Conservation (phyloP, 2,888 invertebrate species). For the Amphimallon solstitiale region DNA sequence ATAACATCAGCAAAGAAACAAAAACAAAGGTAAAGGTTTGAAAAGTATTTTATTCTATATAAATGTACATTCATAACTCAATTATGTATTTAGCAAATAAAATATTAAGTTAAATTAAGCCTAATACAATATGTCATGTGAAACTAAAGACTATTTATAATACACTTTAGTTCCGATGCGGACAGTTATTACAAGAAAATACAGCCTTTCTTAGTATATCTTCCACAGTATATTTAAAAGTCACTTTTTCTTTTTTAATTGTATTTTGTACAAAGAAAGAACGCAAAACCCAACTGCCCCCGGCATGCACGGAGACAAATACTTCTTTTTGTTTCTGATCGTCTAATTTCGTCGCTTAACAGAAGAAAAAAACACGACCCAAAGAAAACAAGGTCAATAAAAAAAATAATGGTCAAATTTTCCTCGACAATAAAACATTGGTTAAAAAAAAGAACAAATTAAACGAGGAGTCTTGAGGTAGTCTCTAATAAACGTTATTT, state of each 20-base stretch:
- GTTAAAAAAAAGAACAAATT: not conserved
- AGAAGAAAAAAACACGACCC: too few species aligned
- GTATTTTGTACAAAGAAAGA: too few species aligned
- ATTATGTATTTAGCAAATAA: constrained; percentile 43
- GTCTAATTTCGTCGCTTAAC: too few species aligned
- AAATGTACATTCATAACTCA: constrained; percentile 42
- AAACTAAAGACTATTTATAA: constrained; percentile 38
- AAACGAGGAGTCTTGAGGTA: not conserved
- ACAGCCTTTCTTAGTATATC: constrained; percentile 18
- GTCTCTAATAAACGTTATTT: constrained; percentile 15
- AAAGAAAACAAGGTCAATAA: not conserved
- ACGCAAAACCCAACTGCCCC: too few species aligned
- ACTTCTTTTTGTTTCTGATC: too few species aligned
- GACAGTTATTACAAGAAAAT: constrained; percentile 25
- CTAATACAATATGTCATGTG: constrained; percentile 40
- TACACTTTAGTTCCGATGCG: constrained; percentile 35
- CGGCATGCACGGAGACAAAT: too few species aligned
- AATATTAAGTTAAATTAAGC: constrained; percentile 41
- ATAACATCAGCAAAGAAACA: too few species aligned
- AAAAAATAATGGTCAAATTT: not conserved
- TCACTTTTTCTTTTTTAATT: constrained; percentile 8
- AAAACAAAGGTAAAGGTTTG: constrained; percentile 13
- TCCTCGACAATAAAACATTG: not conserved
- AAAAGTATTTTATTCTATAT: constrained; percentile 41
- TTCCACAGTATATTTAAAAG: constrained; percentile 22